These are phyloP conservation scores for Proctacanthus coquilletti DNA, from an alignment of 1,140 invertebrate species.

Conservation along the genomic window DNA sequence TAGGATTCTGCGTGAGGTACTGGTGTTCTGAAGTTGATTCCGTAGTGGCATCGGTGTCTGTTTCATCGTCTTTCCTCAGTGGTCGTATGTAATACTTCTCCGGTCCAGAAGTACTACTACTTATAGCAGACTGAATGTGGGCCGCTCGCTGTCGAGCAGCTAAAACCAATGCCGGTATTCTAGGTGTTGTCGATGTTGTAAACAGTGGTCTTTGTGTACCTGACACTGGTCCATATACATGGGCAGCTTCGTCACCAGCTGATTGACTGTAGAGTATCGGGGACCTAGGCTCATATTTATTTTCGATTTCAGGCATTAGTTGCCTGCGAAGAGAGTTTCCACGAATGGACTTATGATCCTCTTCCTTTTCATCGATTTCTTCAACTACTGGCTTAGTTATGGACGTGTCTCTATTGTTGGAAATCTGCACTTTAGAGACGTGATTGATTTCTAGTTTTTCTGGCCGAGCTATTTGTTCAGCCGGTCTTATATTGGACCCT, in stretches of 20 bases:
- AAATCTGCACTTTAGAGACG: constrained; percentile 1
- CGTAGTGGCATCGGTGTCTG: constrained; percentile 14
- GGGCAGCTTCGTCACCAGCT: constrained; percentile 41
- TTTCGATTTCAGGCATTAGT: constrained; percentile 32
- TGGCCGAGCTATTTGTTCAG: not conserved
- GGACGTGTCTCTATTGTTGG: constrained; percentile 20
- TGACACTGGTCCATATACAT: constrained; percentile 43
- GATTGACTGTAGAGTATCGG: constrained; percentile 30
- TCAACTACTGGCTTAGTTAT: constrained; percentile 35
- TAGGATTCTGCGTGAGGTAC: constrained; percentile 12
- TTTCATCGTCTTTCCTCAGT: constrained; percentile 10
- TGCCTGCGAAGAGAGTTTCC: constrained; percentile 41
- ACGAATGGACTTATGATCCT: constrained; percentile 10
- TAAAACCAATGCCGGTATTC: constrained; percentile 24
- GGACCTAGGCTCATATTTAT: constrained; percentile 31
- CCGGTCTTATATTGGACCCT: not conserved
- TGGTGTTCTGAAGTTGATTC: constrained; percentile 11
- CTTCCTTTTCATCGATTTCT: constrained; percentile 31
- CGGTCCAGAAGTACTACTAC: not conserved
- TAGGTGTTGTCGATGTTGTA: constrained; percentile 39
- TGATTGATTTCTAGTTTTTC: constrained; percentile 7
- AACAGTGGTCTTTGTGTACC: constrained; percentile 45
- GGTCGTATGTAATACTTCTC: constrained; percentile 13
- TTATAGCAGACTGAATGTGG: constrained; percentile 20
- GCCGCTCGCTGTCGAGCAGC: constrained; percentile 15